Conservation (phyloP, 2,797 vertebrate species). For the Chromis chromis region DNA sequence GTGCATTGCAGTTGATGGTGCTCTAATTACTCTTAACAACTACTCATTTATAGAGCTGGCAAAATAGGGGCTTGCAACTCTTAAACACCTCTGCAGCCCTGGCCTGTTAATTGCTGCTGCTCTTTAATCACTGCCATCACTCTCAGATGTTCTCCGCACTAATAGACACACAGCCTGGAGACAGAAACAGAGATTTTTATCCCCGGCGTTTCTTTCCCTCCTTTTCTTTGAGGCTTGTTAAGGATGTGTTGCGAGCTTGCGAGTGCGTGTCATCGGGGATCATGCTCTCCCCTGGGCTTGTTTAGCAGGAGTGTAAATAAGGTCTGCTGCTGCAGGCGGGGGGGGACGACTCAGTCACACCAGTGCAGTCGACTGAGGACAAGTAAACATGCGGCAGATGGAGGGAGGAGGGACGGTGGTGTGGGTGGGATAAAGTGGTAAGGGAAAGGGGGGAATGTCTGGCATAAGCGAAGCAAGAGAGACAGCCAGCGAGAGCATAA, state of each 20-base stretch:
- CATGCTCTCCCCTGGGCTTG: conserved; percentile 77
- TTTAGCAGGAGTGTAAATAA: conserved; percentile 82
- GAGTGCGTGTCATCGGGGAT: conserved; percentile 76
- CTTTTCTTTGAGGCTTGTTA: conserved; percentile 70
- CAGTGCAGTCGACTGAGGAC: conserved; percentile 72
- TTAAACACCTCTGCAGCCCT: conserved; percentile 77
- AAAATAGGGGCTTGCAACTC: conserved; percentile 69
- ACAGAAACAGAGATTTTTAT: conserved; percentile 46
- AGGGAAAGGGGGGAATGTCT: conserved; percentile 37
- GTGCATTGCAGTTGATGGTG: conserved; percentile 63
- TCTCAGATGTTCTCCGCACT: conserved; percentile 50
- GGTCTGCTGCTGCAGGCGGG: conserved; percentile 61
- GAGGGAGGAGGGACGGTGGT: conserved; percentile 34
- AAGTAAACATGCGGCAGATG: conserved; percentile 73
- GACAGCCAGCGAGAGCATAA: conserved; percentile 42
- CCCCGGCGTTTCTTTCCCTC: conserved; percentile 20
- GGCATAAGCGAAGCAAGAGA: conserved; percentile 42
- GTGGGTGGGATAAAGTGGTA: conserved; percentile 8
- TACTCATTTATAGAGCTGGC: conserved; percentile 77
- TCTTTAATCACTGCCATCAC: conserved; percentile 73
- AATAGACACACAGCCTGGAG: conserved; percentile 60
- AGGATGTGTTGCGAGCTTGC: conserved; percentile 66
- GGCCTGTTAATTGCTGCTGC: conserved; percentile 73
- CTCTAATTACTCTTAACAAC: conserved; percentile 82
- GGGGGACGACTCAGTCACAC: conserved; percentile 56